Evolutionary conservation across 2,113 vertebrate genomes (phyloP).

Genomic region (Tylochromis polylepis): DNA sequence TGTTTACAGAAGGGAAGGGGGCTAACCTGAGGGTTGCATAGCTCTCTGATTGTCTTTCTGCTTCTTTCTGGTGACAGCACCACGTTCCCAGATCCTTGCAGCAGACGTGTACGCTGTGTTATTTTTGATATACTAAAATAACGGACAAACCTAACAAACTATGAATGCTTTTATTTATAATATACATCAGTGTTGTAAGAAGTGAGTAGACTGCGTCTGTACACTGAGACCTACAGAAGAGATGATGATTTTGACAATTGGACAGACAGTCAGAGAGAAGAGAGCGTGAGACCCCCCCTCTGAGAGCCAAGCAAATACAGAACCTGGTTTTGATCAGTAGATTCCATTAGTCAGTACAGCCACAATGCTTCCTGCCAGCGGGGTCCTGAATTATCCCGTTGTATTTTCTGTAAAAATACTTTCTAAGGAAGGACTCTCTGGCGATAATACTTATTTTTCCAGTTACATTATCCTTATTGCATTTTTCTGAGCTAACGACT

Average conservation of each 20-base stretch:
- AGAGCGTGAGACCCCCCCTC: not conserved
- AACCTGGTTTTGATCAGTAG: conserved; percentile 40
- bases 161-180: not conserved
- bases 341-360: conserved; percentile 10
- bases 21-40: not conserved
- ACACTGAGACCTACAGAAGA: not conserved
- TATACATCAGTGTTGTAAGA: fast-evolving
- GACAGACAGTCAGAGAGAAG: not conserved
- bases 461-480: fast-evolving
- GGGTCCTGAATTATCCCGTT: not conserved
- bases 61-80: not conserved
- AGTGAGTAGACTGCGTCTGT: not conserved
- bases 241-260: not conserved
- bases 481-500: not conserved
- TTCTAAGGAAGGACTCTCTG: not conserved
- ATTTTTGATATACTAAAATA: fast-evolving
- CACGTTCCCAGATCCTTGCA: not conserved
- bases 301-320: not conserved
- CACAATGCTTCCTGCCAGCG: not conserved
- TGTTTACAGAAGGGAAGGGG: not conserved
- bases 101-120: fast-evolving
- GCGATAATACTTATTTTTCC: fast-evolving
- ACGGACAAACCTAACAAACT: fast-evolving
- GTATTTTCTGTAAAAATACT: not conserved
- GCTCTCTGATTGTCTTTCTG: not conserved